Evolutionary conservation across 2,888 invertebrate species (phyloP).

Genomic region (Orchesellides sinensis): DNA sequence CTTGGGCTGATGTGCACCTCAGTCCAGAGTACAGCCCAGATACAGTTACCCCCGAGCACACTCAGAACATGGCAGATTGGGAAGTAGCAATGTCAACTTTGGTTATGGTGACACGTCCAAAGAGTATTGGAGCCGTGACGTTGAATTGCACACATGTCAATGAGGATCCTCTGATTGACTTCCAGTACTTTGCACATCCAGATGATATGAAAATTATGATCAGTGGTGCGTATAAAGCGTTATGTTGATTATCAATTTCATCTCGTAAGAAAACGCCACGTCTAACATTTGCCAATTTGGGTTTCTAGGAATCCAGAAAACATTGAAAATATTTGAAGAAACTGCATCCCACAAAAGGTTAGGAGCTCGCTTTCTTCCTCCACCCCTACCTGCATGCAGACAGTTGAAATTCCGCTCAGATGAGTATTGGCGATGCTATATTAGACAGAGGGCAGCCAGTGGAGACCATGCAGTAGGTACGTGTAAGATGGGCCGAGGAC

Average conservation of each 20-base stretch:
- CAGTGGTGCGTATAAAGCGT: not conserved
- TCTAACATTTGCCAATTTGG: too few species aligned
- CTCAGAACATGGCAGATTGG: not conserved
- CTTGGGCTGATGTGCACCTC: slow-evolving; percentile 67
- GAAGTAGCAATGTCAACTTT: not conserved
- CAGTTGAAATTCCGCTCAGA: slow-evolving; percentile 19
- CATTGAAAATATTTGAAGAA: slow-evolving; percentile 11
- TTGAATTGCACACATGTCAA: not conserved
- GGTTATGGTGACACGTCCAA: not conserved
- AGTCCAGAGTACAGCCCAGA: not conserved
- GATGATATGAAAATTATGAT: slow-evolving; percentile 15
- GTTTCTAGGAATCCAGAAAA: slow-evolving; percentile 3
- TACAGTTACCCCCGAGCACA: too few species aligned
- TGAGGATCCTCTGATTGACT: slow-evolving; percentile 16
- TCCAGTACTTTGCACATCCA: slow-evolving; percentile 11
- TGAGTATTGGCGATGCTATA: slow-evolving; percentile 35
- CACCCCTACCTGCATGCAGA: not conserved
- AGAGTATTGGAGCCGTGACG: slow-evolving; percentile 18
- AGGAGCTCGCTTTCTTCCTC: not conserved
- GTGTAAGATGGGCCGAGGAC: slow-evolving; percentile 22
- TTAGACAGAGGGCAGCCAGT: not conserved
- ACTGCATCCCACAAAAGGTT: slow-evolving; percentile 1
- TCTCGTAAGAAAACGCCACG: too few species aligned
- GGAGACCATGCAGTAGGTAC: not conserved
- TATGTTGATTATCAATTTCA: not conserved